phyloP scores from a whole-genome alignment of 2,113 vertebrate genomes.

The Stercorarius parasiticus region DNA sequence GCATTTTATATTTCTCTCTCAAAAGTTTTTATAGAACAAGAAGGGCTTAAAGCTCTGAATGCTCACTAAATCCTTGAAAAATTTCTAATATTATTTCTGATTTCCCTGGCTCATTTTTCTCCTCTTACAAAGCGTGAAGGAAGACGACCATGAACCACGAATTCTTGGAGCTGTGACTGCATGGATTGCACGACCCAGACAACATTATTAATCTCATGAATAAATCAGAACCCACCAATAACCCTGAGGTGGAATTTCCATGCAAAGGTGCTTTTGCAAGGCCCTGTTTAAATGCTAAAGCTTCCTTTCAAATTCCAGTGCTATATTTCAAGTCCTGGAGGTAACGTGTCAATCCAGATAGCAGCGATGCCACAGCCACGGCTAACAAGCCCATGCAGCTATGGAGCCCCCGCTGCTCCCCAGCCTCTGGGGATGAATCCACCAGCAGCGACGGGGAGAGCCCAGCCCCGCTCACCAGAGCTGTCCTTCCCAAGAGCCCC shows the following conservation, averaged over 20 bases:
- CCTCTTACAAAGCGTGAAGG: neutral
- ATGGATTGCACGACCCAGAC: neutral
- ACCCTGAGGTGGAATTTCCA: neutral
- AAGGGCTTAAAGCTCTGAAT: neutral
- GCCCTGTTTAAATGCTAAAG: neutral
- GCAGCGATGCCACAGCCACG: neutral
- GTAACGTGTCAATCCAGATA: neutral
- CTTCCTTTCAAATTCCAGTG: neutral
- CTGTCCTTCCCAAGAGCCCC: neutral
- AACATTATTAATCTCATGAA: neutral
- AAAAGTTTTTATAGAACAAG: neutral
- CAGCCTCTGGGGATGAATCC: rapidly evolving
- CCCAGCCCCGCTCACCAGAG: no score
- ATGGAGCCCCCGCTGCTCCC: neutral
- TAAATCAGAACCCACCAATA: neutral
- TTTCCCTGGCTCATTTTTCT: conserved; percentile 11
- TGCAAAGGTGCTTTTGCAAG: neutral
- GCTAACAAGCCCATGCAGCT: neutral
- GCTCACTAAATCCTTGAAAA: neutral
- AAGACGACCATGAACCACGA: neutral
- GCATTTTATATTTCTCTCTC: neutral
- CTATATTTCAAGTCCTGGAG: neutral
- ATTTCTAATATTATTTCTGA: neutral
- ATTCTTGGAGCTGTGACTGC: neutral
- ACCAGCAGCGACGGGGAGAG: neutral